Percentiles rank a stretch among this genome's conserved stretches.
phyloP scores from a whole-genome alignment of 2,113 vertebrate genomes.

The Larimichthys polyactis region DNA sequence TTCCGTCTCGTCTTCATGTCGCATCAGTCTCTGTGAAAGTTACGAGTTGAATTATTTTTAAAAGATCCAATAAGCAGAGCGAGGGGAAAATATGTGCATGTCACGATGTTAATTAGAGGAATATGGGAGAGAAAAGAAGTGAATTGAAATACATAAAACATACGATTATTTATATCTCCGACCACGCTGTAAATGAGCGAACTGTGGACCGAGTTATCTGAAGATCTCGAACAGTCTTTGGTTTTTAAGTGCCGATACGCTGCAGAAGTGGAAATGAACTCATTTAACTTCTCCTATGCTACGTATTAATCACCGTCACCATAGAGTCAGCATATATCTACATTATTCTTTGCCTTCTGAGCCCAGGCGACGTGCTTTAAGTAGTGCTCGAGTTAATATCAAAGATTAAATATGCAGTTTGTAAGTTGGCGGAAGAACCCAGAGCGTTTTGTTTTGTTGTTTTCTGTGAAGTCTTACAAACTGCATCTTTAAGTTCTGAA shows the following conservation, averaged over 20 bases:
- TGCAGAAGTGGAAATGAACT: constrained; percentile 10
- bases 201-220: not conserved
- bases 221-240: not conserved
- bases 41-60: not conserved
- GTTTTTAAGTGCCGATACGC: constrained; percentile 32
- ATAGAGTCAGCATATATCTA: not conserved
- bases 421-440: not conserved
- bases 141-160: not conserved
- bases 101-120: not conserved
- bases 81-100: not conserved
- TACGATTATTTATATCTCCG: not conserved
- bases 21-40: not conserved
- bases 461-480: constrained; percentile 8
- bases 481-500: constrained; percentile 43
- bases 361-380: constrained; percentile 33
- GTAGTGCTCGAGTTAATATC: constrained; percentile 5
- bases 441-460: not conserved
- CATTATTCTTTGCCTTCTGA: constrained; percentile 40
- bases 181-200: not conserved
- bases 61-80: not conserved
- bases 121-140: not conserved
- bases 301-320: constrained; percentile 12
- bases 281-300: constrained; percentile 9
- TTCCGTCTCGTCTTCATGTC: not conserved
- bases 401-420: constrained; percentile 43